These are phyloP conservation scores for Linnaemya vulpina DNA, from an alignment of 2,888 invertebrate genomes.

Conservation along the genomic window DNA sequence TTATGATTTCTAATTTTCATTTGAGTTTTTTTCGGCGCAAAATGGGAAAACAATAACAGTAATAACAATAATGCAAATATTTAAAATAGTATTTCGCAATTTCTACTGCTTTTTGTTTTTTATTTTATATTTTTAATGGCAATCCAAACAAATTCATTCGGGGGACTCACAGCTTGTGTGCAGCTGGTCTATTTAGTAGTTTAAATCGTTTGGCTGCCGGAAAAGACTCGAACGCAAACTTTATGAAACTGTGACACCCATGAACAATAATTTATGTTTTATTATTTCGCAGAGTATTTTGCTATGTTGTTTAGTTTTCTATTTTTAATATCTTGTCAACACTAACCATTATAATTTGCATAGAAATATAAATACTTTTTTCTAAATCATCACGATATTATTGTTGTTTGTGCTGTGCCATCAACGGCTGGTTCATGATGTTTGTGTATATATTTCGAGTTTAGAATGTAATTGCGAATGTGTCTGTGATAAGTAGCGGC, in stretches of 20 bases:
- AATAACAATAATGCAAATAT: slow-evolving; percentile 59
- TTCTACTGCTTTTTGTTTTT: not conserved
- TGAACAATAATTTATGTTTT: slow-evolving; percentile 13
- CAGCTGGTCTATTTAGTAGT: not conserved
- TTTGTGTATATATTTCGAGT: slow-evolving; percentile 11
- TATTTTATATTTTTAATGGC: slow-evolving; percentile 15
- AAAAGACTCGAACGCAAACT: not conserved
- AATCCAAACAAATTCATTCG: not conserved
- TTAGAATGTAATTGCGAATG: slow-evolving; percentile 6
- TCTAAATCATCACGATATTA: slow-evolving; percentile 36
- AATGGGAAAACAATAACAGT: slow-evolving; percentile 45
- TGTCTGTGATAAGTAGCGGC: slow-evolving; percentile 12
- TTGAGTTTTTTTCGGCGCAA: slow-evolving; percentile 29
- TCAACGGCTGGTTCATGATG: slow-evolving; percentile 12
- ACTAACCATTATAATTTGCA: slow-evolving; percentile 56
- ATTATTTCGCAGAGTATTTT: slow-evolving; percentile 18
- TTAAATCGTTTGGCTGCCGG: not conserved
- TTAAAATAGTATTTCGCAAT: slow-evolving; percentile 25
- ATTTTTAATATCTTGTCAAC: slow-evolving; percentile 41
- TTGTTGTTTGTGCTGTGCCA: slow-evolving; percentile 16
- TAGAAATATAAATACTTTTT: slow-evolving; percentile 43
- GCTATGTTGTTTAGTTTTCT: slow-evolving; percentile 23
- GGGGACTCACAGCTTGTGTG: not conserved
- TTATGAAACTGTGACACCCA: slow-evolving; percentile 12
- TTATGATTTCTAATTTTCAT: slow-evolving; percentile 58